Evolutionary conservation across 2,113 vertebrate genomes (phyloP).

Genomic region (Brachyistius frenatus): DNA sequence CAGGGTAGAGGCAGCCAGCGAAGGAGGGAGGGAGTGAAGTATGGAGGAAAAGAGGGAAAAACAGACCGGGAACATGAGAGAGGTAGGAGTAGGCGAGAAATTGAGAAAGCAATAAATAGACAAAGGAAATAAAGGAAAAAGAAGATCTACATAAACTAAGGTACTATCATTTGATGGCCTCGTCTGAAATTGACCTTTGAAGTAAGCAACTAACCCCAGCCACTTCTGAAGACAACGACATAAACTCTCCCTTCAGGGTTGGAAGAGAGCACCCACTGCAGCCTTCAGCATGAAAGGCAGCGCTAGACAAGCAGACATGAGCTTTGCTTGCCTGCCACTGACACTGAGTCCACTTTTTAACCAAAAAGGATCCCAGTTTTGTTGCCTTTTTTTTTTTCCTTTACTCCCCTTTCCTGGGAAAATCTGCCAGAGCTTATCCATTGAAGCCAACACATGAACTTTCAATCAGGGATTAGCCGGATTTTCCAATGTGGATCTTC

Average conservation of each 20-base stretch:
- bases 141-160: constrained; percentile 29
- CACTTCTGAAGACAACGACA: constrained; percentile 36
- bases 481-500: constrained; percentile 91
- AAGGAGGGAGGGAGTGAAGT: constrained; percentile 53
- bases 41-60: constrained; percentile 63
- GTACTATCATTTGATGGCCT: constrained; percentile 8
- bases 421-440: constrained; percentile 89
- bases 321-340: constrained; percentile 77
- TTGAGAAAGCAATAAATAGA: constrained; percentile 46
- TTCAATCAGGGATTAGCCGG: constrained; percentile 91
- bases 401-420: constrained; percentile 86
- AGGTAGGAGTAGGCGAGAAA: constrained; percentile 47
- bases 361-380: constrained; percentile 82
- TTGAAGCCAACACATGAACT: constrained; percentile 90
- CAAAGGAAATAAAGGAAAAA: constrained; percentile 23
- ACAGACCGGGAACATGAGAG: constrained; percentile 57
- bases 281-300: constrained; percentile 67
- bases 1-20: constrained; percentile 56
- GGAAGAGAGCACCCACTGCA: constrained; percentile 30
- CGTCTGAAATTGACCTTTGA: constrained; percentile 47
- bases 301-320: constrained; percentile 73
- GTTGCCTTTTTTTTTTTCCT: constrained; percentile 73
- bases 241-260: constrained; percentile 39
- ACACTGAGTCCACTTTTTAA: constrained; percentile 84
- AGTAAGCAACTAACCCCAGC: constrained; percentile 18